Evolutionary conservation across 2,888 invertebrate species (phyloP), one percentile per base, ranked within the genome.

Genomic region (Harpalus rubripes): DNA sequence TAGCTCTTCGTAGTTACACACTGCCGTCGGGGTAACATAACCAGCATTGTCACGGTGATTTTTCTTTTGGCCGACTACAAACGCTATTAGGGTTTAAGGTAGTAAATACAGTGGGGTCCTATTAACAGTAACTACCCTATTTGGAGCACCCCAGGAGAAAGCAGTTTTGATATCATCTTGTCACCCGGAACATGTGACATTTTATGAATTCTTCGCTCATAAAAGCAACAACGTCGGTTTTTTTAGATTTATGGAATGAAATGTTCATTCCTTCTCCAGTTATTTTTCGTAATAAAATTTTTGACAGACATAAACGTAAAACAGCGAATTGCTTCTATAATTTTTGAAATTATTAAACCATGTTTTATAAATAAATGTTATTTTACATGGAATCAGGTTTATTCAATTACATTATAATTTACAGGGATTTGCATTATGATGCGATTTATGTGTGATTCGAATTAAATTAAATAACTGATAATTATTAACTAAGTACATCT

Each of bases 31-130:
- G 5, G 39, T 10, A 3, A 39, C 32, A 52, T 61, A 26, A 74
- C 12, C 7, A 63, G 22, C 78, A 26, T 4, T 12, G 44, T 2
- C 26, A 41, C 22, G 61, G 32, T 61, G 59, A 76, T 56, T 26
- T 56, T 79, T 68, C 39, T 16, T n/a, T 16, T 79, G 84, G 63
- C 1, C 68, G 39, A 84, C 65, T 84, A 56, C 18, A 61, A 32
- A 74, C 86, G 86, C 88, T 88, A 88, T 88, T 88, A 87, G 88
- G 87, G 87, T 87, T 86, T 82, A 65, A 87, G 87, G 87, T 88
- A 88, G 88, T 89, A 89, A 88, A 89, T 89, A 88, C 88, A 88
- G 87, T 87, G 87, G 87, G 88, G 88, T 86, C 87, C 89, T 89
- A 86, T 81, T 86, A 81, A 80, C 84, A 84, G 84, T 84, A 84